phyloP scores from a whole-genome alignment of 2,797 vertebrate genomes.

The Taeniopygia guttata region DNA sequence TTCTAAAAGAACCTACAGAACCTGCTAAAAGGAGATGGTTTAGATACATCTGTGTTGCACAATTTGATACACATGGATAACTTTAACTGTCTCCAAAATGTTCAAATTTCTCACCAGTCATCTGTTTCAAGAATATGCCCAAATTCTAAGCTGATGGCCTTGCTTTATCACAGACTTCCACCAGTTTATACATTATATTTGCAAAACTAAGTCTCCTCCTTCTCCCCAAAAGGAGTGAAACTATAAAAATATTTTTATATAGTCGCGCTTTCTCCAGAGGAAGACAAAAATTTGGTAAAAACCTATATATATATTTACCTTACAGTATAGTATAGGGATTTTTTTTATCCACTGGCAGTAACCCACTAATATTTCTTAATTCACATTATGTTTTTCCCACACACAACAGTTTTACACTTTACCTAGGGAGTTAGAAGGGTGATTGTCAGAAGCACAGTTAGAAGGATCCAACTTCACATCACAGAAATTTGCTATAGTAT shows the following conservation, averaged over 20 bases:
- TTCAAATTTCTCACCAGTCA: neutral
- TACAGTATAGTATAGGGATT: neutral
- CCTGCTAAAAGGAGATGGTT: neutral
- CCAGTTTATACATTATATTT: neutral
- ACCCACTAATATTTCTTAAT: neutral
- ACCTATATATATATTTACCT: neutral
- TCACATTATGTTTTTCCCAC: neutral
- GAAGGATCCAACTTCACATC: neutral
- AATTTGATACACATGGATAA: neutral
- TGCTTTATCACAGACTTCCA: neutral
- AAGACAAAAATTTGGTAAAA: neutral
- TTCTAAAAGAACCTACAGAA: neutral
- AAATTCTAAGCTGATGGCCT: neutral
- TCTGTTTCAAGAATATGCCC: neutral
- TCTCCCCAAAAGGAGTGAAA: neutral
- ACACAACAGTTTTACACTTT: neutral
- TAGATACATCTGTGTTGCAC: neutral
- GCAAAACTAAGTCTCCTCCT: neutral
- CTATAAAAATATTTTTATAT: neutral
- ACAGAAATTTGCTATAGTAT: neutral
- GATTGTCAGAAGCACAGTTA: neutral
- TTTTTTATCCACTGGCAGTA: neutral
- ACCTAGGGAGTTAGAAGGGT: conserved; percentile 33
- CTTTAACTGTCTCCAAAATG: neutral
- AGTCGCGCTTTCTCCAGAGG: neutral